Conservation (phyloP, 2,797 vertebrate species). For the Sebastes flavidus region DNA sequence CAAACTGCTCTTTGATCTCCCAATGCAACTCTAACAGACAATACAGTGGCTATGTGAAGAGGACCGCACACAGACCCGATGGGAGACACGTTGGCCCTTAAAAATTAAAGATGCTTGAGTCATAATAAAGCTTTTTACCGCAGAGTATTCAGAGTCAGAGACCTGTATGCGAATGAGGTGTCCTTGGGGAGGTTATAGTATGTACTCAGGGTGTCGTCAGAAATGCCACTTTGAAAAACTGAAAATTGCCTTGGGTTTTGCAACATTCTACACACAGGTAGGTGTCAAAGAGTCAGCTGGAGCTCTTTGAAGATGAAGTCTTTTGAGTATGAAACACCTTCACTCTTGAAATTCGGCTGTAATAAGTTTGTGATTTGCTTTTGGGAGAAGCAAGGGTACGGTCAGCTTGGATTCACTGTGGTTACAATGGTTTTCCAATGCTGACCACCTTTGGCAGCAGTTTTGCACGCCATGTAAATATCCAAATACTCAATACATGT, state of each 20-base stretch:
- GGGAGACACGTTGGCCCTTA: conserved; percentile 47
- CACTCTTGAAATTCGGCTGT: conserved; percentile 26
- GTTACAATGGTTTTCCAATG: not conserved
- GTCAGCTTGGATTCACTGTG: not conserved
- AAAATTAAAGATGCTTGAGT: conserved; percentile 40
- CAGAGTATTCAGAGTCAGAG: not conserved
- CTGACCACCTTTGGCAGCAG: not conserved
- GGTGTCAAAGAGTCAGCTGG: conserved; percentile 45
- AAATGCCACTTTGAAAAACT: conserved; percentile 57
- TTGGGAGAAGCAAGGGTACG: not conserved
- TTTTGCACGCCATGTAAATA: not conserved
- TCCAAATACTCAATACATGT: not conserved
- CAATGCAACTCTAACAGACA: conserved; percentile 48
- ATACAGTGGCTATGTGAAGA: conserved; percentile 29
- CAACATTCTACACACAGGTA: conserved; percentile 34
- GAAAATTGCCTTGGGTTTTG: conserved; percentile 49
- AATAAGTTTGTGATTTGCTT: conserved; percentile 24
- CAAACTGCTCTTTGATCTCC: conserved; percentile 78
- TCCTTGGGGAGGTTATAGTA: conserved; percentile 37
- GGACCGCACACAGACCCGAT: conserved; percentile 33
- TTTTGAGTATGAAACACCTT: conserved; percentile 50
- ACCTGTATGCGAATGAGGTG: conserved; percentile 27
- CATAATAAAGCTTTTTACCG: not conserved
- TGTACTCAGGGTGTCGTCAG: conserved; percentile 51
- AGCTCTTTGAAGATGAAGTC: conserved; percentile 61